Evolutionary conservation across 2,113 vertebrate genomes (phyloP), one percentile per base, ranked within the genome.

Genomic region (Gallinago paraguaiae): DNA sequence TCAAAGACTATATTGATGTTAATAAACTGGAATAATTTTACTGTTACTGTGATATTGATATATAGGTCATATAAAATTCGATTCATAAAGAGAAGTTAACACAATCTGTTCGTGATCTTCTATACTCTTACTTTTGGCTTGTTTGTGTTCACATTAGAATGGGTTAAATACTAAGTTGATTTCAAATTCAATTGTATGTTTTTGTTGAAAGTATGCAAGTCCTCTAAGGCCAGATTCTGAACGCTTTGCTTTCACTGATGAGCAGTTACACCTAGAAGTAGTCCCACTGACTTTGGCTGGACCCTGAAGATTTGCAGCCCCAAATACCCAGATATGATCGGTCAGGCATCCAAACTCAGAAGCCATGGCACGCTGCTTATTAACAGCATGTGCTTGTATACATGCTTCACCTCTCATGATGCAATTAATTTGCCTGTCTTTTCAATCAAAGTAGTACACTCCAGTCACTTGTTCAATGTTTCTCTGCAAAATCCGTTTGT

Each of bases 1-100:
- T 91, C 77, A 93, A 87, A 93, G 50, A 80, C 94, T 82, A 95
- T 74, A 96, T 14, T 77, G 91, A 91, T 80, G 84, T 50, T 95
- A 81, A 93, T 84, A 94, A 91, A 72, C 46, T 72, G 61, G 60
- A 95, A 90, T 92, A 35, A 83, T 92, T 93, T 84, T 93, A 97
- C 50, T 92, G 4, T 75, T 90, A 96, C 63, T 86, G 25, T 72
- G 83, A 84, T 86, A 93, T 3, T 88, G 70, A 95, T 61, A 79
- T 78, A 95, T 20, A 93, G 64, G 31, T 80, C 57, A 95, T 60
- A 94, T 33, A 90, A 95, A 93, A 96, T 72, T 96, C 70, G 86
- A 50, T 46, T 93, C 71, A 82, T 86, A 81, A 79, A 79, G 56
- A 94, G 70, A 96, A 85, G 59, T 50, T 77, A 92, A 85, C 43